Evolutionary conservation across 2,888 invertebrate genomes (phyloP), one percentile per base, ranked within the genome.

Genomic region (Temnothorax rugatulus): DNA sequence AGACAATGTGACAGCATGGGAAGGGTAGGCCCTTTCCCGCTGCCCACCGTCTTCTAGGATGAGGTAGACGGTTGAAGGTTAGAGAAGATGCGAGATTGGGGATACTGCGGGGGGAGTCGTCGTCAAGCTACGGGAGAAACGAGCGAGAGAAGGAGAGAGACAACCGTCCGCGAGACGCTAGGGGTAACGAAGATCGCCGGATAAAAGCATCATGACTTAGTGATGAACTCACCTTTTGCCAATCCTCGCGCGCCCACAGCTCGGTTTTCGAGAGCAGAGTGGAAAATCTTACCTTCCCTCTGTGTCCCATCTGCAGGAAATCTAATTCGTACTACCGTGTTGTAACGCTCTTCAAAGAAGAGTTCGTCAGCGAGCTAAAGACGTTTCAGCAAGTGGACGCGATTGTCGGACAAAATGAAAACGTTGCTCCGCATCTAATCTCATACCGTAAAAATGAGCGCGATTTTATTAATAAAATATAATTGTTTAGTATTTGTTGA

Each of bases 161-260:
- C 38, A 50, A 64, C 68, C 57, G 54, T 68, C 79, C 50, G 61
- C 21, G 86, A 83, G 82, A 74, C 85, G 86, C 71, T 61, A 66
- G 86, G 69, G 71, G 79, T 86, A 86, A 87, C 84, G 90, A 91
- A 89, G 91, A 90, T 88, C 91, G 92, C 89, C 90, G 92, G 94
- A 94, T 94, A 94, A 94, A 94, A 94, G 94, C 94, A 92, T 94
- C 94, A 91, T 94, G 94, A 94, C 91, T 94, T 93, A 94, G 93
- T 92, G 93, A 94, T 94, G 94, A 94, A 92, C 90, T 90, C 89
- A 90, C 87, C 90, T 87, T 79, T 91, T 90, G 84, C 83, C 90
- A 73, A 87, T 77, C 74, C 81, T 88, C 57, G n/a, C 57, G 66
- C 87, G 34, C 63, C 34, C 84, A 44, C 82, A 74, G 57, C 47